phyloP scores from a whole-genome alignment of 2,113 vertebrate species.

The Hemicordylus capensis region DNA sequence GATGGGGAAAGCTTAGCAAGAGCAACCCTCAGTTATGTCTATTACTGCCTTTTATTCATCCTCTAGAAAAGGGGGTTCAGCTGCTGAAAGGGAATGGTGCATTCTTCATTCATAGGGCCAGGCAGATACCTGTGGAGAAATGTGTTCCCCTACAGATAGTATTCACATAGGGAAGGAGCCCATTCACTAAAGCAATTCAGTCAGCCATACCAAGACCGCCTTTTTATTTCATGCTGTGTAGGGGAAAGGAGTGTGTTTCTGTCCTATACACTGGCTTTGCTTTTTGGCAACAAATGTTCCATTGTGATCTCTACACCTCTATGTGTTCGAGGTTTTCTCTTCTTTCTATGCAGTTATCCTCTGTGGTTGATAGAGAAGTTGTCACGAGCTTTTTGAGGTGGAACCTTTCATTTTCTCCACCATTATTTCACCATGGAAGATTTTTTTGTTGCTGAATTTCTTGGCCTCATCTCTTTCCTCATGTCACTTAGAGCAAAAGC shows the following conservation, averaged over 20 bases:
- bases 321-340: constrained; percentile 42
- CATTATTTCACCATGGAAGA: constrained; percentile 53
- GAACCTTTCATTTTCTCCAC: constrained; percentile 50
- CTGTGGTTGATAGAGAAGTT: constrained; percentile 54
- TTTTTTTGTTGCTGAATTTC: constrained; percentile 52
- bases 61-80: constrained; percentile 7
- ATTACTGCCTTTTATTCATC: constrained; percentile 39
- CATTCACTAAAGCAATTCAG: constrained; percentile 56
- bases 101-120: constrained; percentile 31
- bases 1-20: neutral
- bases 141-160: constrained; percentile 54
- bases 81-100: constrained; percentile 13
- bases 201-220: constrained; percentile 31
- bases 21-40: constrained; percentile 15
- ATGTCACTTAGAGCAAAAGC: constrained; percentile 7
- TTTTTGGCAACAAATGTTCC: constrained; percentile 44
- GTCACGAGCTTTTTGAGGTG: constrained; percentile 22
- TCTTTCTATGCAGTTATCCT: constrained; percentile 47
- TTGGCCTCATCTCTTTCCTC: constrained; percentile 53
- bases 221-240: constrained; percentile 50
- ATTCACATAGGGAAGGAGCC: constrained; percentile 44
- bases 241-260: constrained; percentile 54
- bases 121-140: constrained; percentile 54
- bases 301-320: constrained; percentile 24
- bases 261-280: constrained; percentile 18